These are phyloP conservation scores for Venustoraphidia nigricollis DNA, from an alignment of 2,888 invertebrate species.

Conservation along the genomic window DNA sequence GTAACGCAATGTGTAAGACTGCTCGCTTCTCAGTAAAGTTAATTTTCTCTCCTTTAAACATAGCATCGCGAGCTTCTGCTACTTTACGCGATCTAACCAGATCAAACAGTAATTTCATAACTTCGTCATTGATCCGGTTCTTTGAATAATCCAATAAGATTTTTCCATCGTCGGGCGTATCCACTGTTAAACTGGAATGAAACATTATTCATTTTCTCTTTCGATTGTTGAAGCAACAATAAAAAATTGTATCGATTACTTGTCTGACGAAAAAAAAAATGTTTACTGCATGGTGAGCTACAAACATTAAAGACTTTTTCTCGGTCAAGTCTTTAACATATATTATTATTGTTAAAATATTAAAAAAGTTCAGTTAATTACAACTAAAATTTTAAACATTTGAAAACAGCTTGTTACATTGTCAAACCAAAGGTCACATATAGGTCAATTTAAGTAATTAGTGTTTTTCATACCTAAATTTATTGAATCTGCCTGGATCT, in stretches of 20 bases:
- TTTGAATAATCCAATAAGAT: conserved; percentile 94
- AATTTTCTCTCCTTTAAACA: conserved; percentile 88
- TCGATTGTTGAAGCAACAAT: conserved; percentile 4
- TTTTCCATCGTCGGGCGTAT: conserved; percentile 75
- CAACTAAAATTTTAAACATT: too few species aligned
- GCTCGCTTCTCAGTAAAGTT: conserved; percentile 96
- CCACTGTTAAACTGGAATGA: conserved; percentile 46
- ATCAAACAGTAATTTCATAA: conserved; percentile 57
- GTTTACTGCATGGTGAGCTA: conserved; percentile 9
- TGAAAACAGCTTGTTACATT: too few species aligned
- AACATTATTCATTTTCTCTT: conserved; percentile 8
- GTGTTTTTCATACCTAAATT: conserved; percentile 55
- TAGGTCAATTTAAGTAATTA: conserved; percentile 10
- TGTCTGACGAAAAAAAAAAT: conserved; percentile 8
- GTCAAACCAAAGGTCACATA: conserved; percentile 11
- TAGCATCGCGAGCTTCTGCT: conserved; percentile 71
- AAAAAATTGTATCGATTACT: conserved; percentile 6
- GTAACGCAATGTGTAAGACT: conserved; percentile 86
- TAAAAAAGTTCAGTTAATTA: too few species aligned
- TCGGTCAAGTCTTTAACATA: neutral
- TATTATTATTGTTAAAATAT: too few species aligned
- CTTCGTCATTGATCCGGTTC: conserved; percentile 73
- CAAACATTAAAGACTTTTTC: conserved; percentile 4
- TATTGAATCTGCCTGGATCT: conserved; percentile 70
- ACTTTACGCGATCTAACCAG: conserved; percentile 73